Evolutionary conservation across 2,113 vertebrate species (phyloP), one percentile per base, ranked within the genome.

Genomic region (Forbesichthys agassizii): DNA sequence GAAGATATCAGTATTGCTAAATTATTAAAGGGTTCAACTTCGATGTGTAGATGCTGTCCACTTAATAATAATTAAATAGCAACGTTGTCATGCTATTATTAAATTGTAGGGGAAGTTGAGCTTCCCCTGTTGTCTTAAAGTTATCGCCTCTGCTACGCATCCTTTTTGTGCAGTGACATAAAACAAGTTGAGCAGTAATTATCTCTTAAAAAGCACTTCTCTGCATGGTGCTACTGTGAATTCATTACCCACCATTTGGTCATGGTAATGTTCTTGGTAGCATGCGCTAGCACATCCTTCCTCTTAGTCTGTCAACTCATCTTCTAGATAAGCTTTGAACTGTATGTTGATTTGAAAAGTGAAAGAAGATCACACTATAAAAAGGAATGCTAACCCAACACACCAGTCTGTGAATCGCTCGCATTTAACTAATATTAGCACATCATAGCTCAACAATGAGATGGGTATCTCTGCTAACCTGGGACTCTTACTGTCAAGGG

Each of bases 391-490:
- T 56, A 62, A 9, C 33, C 13, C 69, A 11, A 48, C n/a, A 52
- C 20, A 20, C 59, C 14, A 9, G 14, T 54, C 9, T 5, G 16
- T 60, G 16, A 8, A 27, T 33, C 3, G 11, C 53, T 0, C 9
- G 20, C 14, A 3, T 42, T 8, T 42, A 42, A 42, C n/a, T 12
- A 12, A 4, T 14, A 84, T 66, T 70, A 69, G 67, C 52, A 49
- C 7, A 46, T 63, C 16, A 62, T 20, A 51, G 18, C 10, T 58
- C 12, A 74, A 61, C 14, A 61, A 13, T 58, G 49, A 60, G 60
- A 55, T 48, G 1, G 3, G 14, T 48, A 56, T 82, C 71, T 54
- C 7, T 68, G 52, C 67, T 72, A 73, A 71, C 36, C 62, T 66
- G 63, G 47, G 33, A 61, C 68, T 55, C 56, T 20, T 57, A 49